Evolutionary conservation across 2,797 vertebrate genomes (phyloP).

Genomic region (Tadarida brasiliensis): DNA sequence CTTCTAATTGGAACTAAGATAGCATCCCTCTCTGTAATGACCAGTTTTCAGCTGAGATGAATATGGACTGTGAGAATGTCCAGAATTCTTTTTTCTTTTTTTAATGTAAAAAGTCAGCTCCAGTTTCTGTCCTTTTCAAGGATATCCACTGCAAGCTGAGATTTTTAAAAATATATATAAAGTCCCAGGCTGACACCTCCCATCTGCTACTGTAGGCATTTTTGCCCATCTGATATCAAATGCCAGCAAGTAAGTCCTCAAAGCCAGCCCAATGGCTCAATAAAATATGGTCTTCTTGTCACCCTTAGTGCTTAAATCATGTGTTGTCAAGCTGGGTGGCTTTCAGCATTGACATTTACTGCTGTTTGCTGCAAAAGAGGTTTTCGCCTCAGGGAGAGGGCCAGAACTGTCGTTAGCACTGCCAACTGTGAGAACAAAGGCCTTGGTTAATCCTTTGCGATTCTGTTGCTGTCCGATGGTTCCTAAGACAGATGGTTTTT

Average conservation of each 20-base stretch:
- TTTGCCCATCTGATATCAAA: slow-evolving; percentile 85
- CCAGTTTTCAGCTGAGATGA: not conserved
- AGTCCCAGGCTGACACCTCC: slow-evolving; percentile 82
- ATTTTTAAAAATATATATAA: slow-evolving; percentile 32
- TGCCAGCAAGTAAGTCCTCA: slow-evolving; percentile 78
- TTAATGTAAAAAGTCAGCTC: slow-evolving; percentile 70
- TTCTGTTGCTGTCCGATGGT: slow-evolving; percentile 8
- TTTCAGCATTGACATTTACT: slow-evolving; percentile 84
- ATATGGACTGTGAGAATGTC: not conserved
- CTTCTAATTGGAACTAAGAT: not conserved
- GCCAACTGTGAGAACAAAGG: slow-evolving; percentile 74
- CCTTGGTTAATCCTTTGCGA: slow-evolving; percentile 66
- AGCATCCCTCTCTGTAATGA: not conserved
- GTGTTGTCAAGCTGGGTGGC: slow-evolving; percentile 85
- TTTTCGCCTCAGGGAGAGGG: slow-evolving; percentile 73
- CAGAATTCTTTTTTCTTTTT: slow-evolving; percentile 59
- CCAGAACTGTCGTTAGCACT: slow-evolving; percentile 79
- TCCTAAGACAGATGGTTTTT: slow-evolving; percentile 68
- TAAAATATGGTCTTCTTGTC: slow-evolving; percentile 86
- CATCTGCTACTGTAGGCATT: slow-evolving; percentile 83
- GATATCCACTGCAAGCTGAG: slow-evolving; percentile 69
- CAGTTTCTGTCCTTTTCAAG: slow-evolving; percentile 70
- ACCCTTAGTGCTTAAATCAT: slow-evolving; percentile 85
- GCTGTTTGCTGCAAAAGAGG: slow-evolving; percentile 85
- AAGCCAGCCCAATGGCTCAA: slow-evolving; percentile 74